These are phyloP conservation scores for Brachynemurus nebulosus DNA, from an alignment of 2,888 invertebrate genomes.

Conservation along the genomic window DNA sequence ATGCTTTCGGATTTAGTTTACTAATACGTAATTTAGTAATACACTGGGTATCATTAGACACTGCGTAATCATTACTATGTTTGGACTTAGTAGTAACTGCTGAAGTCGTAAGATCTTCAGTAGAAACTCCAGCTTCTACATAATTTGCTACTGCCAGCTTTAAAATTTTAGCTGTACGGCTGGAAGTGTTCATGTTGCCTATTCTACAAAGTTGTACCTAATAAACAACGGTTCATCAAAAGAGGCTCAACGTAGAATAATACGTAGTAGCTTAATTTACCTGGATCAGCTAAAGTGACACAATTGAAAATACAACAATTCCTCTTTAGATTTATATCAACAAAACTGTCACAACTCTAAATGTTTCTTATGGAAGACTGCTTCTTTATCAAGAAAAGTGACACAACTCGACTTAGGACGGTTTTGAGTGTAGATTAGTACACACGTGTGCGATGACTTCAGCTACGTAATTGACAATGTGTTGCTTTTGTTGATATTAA, in stretches of 20 bases:
- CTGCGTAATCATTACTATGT: no score
- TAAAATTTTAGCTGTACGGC: no score
- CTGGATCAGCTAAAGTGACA: not conserved
- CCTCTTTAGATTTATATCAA: not conserved
- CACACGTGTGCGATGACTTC: not conserved
- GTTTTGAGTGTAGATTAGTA: not conserved
- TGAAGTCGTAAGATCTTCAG: conserved; percentile 5
- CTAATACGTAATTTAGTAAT: no score
- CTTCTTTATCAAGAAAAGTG: not conserved
- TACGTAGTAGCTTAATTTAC: not conserved
- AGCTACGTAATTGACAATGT: conserved; percentile 1
- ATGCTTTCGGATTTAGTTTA: no score
- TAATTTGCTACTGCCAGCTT: no score
- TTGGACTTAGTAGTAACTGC: no score
- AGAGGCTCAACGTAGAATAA: not conserved
- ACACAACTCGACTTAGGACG: conserved; percentile 2
- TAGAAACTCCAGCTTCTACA: no score
- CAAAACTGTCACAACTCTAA: conserved; percentile 7
- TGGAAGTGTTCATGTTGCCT: conserved; percentile 1
- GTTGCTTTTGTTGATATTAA: not conserved
- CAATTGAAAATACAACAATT: not conserved
- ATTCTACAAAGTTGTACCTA: not conserved
- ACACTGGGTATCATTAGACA: no score
- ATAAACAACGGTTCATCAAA: conserved; percentile 2
- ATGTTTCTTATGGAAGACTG: no score